Percentiles rank a stretch among this genome's conserved stretches.
Evolutionary conservation across 2,113 vertebrate genomes (phyloP).

Genomic region (Sporophila hypoxantha): DNA sequence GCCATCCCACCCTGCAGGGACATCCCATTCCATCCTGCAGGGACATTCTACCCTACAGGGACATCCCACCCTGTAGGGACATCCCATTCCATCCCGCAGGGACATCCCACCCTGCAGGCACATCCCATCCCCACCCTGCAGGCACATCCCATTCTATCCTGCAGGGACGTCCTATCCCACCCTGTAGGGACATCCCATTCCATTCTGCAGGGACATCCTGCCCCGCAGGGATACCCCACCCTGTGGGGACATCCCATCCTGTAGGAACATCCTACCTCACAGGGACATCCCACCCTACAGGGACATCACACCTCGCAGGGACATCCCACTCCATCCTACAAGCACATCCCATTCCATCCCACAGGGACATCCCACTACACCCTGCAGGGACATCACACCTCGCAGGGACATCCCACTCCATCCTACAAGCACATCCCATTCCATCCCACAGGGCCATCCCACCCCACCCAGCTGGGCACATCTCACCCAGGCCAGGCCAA

Average conservation of each 20-base stretch:
- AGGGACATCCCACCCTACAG: neutral
- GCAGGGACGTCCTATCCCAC: too few relatives aligned
- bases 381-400: neutral
- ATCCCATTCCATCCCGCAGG: neutral
- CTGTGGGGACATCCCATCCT: neutral
- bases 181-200: too few relatives aligned
- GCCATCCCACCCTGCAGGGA: neutral
- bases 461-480: neutral
- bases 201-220: neutral
- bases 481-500: accelerated
- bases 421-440: accelerated
- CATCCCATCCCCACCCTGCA: too few relatives aligned
- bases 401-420: neutral
- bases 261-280: too few relatives aligned
- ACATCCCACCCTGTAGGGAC: neutral
- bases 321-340: neutral
- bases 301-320: too few relatives aligned
- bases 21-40: neutral
- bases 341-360: neutral
- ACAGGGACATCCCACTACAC: neutral
- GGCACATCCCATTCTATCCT: too few relatives aligned
- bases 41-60: neutral
- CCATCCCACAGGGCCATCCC: neutral
- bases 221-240: neutral
- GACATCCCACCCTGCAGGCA: neutral